Base-by-base conservation (phyloP, 2,113 vertebrate genomes). In the Melanerpes formicivorus region DNA sequence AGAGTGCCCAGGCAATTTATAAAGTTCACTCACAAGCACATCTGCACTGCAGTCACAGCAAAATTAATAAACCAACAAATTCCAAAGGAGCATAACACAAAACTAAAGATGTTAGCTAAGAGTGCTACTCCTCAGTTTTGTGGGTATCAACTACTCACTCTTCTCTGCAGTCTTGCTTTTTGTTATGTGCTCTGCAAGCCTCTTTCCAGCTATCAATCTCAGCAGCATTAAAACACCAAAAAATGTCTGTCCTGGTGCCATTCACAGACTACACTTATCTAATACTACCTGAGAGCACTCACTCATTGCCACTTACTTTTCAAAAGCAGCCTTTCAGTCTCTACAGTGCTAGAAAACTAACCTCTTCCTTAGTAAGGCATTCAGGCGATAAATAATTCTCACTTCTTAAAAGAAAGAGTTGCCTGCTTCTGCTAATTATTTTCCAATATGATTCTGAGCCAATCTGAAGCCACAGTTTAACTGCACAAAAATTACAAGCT, bases 181-280 rank as follows among this genome's bases (percentile, higher is more conserved):
- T 89, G 3, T 46, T 52, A 85, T 59, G 64, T 77, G 79, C 93
- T 80, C 65, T 76, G 77, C 81, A 87, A 77, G 67, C 67, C 64
- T 87, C 87, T 76, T 93, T 84, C 79, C 87, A 95, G 78, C 71
- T 89, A 75, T 87, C 88, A 80, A 58, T 93, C 90, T 94, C 86
- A 73, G 71, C 66, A 78, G 70, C 65, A 59, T 58, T 90, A 80
- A 81, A 88, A 66, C 42, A 90, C 17, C 78, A 60, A 94, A 93
- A 80, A 32, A 85, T 4, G n/a, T 25, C 87, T 79, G 80, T 79
- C 90, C 88, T 90, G 87, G 50, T 90, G 96, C 55, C 74, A 91
- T 2, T 48, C 70, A 86, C n/a, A 90, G 63, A 70, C 59, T 59
- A 48, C 34, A 27, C 56, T 76, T 87, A 87, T 73, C 73, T 84